These are phyloP conservation scores for Sepiola atlantica DNA, from an alignment of 2,888 invertebrate species.

Conservation along the genomic window DNA sequence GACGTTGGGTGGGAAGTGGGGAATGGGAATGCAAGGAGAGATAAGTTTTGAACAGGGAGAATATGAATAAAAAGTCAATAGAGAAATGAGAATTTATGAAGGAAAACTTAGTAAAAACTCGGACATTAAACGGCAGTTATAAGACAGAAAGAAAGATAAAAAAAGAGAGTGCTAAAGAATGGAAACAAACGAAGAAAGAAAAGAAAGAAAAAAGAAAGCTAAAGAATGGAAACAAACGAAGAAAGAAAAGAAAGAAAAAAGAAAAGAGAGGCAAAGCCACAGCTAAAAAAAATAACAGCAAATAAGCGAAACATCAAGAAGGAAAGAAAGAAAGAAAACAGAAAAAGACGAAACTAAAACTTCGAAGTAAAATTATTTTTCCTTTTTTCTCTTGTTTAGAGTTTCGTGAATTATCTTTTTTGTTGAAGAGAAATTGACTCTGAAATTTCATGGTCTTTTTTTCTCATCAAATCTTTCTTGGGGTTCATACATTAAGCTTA, in stretches of 20 bases:
- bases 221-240: neutral
- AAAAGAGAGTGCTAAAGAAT: neutral
- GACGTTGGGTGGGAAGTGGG: neutral
- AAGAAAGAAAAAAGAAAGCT: neutral
- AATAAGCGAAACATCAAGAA: too few species aligned
- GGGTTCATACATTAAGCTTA: too few species aligned
- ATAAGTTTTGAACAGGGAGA: neutral
- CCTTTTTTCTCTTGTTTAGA: too few species aligned
- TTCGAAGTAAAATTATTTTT: too few species aligned
- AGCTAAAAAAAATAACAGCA: too few species aligned
- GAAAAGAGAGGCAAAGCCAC: too few species aligned
- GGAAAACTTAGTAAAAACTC: neutral
- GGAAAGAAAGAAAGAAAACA: too few species aligned
- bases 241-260: neutral
- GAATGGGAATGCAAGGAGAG: neutral
- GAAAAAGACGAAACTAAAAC: too few species aligned
- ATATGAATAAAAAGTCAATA: neutral
- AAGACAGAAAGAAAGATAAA: neutral
- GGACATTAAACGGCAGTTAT: neutral
- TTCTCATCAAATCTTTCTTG: too few species aligned
- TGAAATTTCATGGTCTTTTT: too few species aligned
- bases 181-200: neutral
- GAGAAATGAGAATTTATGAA: neutral
- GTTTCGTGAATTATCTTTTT: too few species aligned
- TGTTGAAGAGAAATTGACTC: too few species aligned